Evolutionary conservation across 1,140 invertebrate genomes (phyloP).

Genomic region (Pissodes strobi): DNA sequence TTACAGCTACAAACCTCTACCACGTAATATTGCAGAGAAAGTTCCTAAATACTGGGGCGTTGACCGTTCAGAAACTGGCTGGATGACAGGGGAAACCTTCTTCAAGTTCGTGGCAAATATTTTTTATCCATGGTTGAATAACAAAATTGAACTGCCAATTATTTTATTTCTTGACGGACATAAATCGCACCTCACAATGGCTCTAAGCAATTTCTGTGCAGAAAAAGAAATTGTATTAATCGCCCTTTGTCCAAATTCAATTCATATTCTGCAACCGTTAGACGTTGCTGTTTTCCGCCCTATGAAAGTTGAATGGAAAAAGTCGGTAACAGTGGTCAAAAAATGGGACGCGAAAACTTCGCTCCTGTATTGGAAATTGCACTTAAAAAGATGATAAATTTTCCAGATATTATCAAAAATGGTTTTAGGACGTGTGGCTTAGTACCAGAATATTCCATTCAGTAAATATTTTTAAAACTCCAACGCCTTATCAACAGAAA

Average conservation of each 20-base stretch:
- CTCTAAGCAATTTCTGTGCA: constrained; percentile 52
- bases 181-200: constrained; percentile 50
- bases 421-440: too few relatives aligned
- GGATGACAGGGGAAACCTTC: constrained; percentile 55
- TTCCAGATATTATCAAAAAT: too few relatives aligned
- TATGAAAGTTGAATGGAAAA: too few relatives aligned
- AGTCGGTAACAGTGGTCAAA: neutral
- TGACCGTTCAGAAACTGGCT: constrained; percentile 52
- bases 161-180: constrained; percentile 57
- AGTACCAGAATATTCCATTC: too few relatives aligned
- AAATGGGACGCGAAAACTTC: neutral
- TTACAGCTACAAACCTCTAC: constrained; percentile 17
- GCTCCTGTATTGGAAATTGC: neutral
- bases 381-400: too few relatives aligned
- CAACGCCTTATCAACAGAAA: too few relatives aligned
- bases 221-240: constrained; percentile 54
- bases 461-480: too few relatives aligned
- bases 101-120: constrained; percentile 56
- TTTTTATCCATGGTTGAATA: constrained; percentile 45
- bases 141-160: constrained; percentile 47
- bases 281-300: constrained; percentile 53
- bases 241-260: too few relatives aligned
- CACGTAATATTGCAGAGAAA: constrained; percentile 7
- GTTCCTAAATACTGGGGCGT: constrained; percentile 38
- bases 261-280: constrained; percentile 51